Percentiles rank a stretch among this genome's conserved stretches.
Conservation (phyloP, 2,888 invertebrate genomes). For the Cosmorhoe ocellata region DNA sequence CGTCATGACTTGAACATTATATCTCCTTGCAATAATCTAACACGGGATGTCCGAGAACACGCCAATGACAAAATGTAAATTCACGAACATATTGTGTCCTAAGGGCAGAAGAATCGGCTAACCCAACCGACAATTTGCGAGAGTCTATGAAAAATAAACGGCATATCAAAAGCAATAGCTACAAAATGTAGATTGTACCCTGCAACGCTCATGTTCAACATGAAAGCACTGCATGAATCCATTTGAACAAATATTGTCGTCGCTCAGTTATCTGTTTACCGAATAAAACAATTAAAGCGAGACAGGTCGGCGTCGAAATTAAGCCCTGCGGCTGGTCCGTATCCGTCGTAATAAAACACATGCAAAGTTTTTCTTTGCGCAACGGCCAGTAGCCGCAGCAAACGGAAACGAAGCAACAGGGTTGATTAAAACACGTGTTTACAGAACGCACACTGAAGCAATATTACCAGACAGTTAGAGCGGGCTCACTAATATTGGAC, state of each 20-base stretch:
- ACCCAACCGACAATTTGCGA: background rate
- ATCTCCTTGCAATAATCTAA: too few relatives aligned
- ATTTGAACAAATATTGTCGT: slow-evolving; percentile 26
- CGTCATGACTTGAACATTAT: too few relatives aligned
- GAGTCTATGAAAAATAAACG: background rate
- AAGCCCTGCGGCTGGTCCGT: slow-evolving; percentile 69
- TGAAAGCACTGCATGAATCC: slow-evolving; percentile 7
- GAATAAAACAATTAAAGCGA: slow-evolving; percentile 71
- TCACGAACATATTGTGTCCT: too few relatives aligned
- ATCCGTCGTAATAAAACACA: slow-evolving; percentile 81
- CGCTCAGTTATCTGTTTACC: slow-evolving; percentile 44
- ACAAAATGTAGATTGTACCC: background rate
- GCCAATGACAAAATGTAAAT: too few relatives aligned
- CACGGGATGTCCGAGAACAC: too few relatives aligned
- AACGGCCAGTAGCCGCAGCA: slow-evolving; percentile 69
- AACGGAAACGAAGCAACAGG: slow-evolving; percentile 79
- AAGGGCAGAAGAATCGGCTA: background rate
- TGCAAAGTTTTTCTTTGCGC: slow-evolving; percentile 82
- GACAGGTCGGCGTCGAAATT: slow-evolving; percentile 71
- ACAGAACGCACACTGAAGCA: slow-evolving; percentile 77
- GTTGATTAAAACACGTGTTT: slow-evolving; percentile 83
- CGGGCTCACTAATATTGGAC: slow-evolving; percentile 5
- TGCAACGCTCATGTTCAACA: slow-evolving; percentile 4
- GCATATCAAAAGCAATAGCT: background rate
- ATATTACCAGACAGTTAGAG: slow-evolving; percentile 45